phyloP scores from a whole-genome alignment of 2,797 vertebrate species.

The Manis pentadactyla region DNA sequence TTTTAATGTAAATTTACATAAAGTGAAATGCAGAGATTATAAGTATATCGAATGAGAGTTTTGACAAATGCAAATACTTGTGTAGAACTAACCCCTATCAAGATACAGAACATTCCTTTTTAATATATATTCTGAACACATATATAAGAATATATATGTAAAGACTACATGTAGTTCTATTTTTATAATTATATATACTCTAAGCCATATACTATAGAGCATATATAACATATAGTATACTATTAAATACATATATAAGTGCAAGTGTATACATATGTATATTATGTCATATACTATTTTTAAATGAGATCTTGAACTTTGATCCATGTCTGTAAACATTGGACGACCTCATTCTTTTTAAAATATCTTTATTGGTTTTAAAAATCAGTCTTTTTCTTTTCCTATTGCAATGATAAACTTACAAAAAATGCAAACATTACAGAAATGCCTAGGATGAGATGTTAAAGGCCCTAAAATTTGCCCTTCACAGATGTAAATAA shows the following conservation, averaged over 20 bases:
- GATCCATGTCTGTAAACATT: neutral
- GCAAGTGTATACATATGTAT: neutral
- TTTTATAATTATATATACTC: no score
- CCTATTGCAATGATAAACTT: neutral
- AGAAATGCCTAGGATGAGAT: neutral
- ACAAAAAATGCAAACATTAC: neutral
- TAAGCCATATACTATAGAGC: neutral
- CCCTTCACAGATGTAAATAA: neutral
- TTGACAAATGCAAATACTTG: neutral
- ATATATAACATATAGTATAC: neutral
- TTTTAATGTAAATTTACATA: neutral
- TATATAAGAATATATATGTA: no score
- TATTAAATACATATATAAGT: no score
- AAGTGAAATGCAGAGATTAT: neutral
- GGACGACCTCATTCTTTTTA: neutral
- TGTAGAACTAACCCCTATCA: neutral
- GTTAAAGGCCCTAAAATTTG: neutral
- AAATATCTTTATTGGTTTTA: neutral
- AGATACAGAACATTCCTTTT: neutral
- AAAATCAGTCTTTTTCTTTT: neutral
- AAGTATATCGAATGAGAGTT: neutral
- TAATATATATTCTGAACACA: no score
- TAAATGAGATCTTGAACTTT: neutral
- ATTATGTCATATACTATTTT: neutral
- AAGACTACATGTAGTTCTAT: no score